Base-by-base conservation (phyloP, 2,113 vertebrate species). In the Enhydra lutris region DNA sequence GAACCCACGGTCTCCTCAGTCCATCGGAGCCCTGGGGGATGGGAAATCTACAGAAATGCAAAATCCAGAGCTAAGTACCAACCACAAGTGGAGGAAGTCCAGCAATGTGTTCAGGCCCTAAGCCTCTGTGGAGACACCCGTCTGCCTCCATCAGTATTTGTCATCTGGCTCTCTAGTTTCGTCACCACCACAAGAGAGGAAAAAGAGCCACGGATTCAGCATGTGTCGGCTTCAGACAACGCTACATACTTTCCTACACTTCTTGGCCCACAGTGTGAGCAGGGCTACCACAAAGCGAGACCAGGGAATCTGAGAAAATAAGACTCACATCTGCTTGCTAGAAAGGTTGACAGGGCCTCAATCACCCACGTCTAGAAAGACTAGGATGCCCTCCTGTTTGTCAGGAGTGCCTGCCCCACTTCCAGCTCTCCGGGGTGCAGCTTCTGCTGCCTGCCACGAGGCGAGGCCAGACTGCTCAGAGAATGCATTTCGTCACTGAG, bases 31-130 rank as follows among this genome's bases (percentile, higher is more conserved):
- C 88, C 39, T 0, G 31, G 29, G 42, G 61, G 29, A 34, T 13
- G 89, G 85, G 94, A 80, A 95, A 74, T 88, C n/a, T 31, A 65
- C 79, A 71, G 52, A 96, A 87, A 95, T 8, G 45, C 87, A 96
- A 95, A 86, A 80, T 55, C 5, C 69, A 73, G 69, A 94, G 69
- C 73, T 61, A 85, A 82, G 67, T 57, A 92, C 79, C 63, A 39
- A 90, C 83, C 71, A 5, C 7, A 11, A 63, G 78, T 71, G 57
- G 39, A 94, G 89, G 95, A 86, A 82, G 31, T 55, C 3, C 36
- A 65, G 79, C 15, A 18, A 59, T 61, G 81, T 29, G 78, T 21
- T 86, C 61, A 45, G 89, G 61, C 85, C 55, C 10, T 26, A 59
- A 2, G 57, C 50, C 78, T 96, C 87, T n/a, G 67, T 3, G 76